These are phyloP conservation scores for Ellobium chinense DNA, from an alignment of 2,888 invertebrate species.

Conservation along the genomic window DNA sequence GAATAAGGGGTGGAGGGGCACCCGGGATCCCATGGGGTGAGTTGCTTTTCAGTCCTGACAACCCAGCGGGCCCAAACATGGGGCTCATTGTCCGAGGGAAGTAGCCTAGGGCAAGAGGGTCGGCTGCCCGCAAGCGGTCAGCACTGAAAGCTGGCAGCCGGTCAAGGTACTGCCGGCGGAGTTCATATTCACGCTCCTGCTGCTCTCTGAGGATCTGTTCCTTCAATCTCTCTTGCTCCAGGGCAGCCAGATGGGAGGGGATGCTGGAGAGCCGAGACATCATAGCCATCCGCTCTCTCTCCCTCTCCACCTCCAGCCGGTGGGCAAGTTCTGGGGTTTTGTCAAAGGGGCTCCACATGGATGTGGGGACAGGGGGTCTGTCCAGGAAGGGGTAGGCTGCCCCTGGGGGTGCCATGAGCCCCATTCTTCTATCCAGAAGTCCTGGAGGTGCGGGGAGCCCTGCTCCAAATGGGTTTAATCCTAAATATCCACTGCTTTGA, in stretches of 20 bases:
- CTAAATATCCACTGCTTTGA: slow-evolving; percentile 51
- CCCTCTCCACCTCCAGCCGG: slow-evolving; percentile 55
- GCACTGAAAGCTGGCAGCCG: slow-evolving; percentile 58
- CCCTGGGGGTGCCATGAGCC: slow-evolving; percentile 61
- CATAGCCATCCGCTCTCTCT: slow-evolving; percentile 63
- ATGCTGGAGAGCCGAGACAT: slow-evolving; percentile 51
- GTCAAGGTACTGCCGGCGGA: slow-evolving; percentile 63
- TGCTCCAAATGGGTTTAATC: slow-evolving; percentile 42
- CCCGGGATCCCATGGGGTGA: slow-evolving; percentile 69
- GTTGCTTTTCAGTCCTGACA: slow-evolving; percentile 57
- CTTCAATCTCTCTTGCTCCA: slow-evolving; percentile 64
- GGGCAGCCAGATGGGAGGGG: slow-evolving; percentile 54
- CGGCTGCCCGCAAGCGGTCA: slow-evolving; percentile 39
- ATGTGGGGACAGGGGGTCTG: slow-evolving; percentile 54
- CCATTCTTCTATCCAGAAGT: slow-evolving; percentile 26
- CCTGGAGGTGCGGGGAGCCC: slow-evolving; percentile 31
- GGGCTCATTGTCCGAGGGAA: slow-evolving; percentile 67
- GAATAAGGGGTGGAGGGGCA: slow-evolving; percentile 69
- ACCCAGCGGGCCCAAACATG: slow-evolving; percentile 57
- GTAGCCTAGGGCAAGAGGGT: slow-evolving; percentile 45
- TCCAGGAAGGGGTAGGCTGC: slow-evolving; percentile 54
- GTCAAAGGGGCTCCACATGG: slow-evolving; percentile 69
- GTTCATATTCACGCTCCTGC: slow-evolving; percentile 54
- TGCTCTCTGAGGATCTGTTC: slow-evolving; percentile 58
- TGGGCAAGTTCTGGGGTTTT: slow-evolving; percentile 61